Percentiles rank a stretch among this genome's conserved stretches.
phyloP scores from a whole-genome alignment of 2,113 vertebrate genomes.

The Festucalex cinctus region DNA sequence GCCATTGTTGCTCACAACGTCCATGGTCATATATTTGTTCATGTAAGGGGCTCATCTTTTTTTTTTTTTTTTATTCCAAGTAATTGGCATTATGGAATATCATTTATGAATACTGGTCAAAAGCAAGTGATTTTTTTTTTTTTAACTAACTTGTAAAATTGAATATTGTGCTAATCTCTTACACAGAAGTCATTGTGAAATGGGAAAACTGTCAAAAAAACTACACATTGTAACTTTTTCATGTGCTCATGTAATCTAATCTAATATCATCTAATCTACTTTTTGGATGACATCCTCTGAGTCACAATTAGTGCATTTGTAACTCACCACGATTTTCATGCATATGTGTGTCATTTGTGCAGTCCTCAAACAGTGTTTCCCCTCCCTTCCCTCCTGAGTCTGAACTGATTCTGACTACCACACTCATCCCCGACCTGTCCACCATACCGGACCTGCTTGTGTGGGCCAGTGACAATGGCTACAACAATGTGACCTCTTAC shows the following conservation, averaged over 20 bases:
- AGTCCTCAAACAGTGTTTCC: constrained; percentile 74
- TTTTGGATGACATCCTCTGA: not conserved
- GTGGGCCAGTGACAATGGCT: constrained; percentile 63
- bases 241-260: not conserved
- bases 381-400: constrained; percentile 61
- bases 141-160: no score
- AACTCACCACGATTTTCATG: not conserved
- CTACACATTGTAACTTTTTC: not conserved
- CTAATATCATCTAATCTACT: not conserved
- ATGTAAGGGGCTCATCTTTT: constrained; percentile 42
- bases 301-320: not conserved
- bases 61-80: not conserved
- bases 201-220: no score
- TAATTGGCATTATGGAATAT: no score
- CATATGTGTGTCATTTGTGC: not conserved
- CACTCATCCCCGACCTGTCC: constrained; percentile 52
- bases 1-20: constrained; percentile 60
- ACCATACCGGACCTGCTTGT: constrained; percentile 52
- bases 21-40: constrained; percentile 60
- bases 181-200: no score
- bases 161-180: no score
- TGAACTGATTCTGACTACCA: constrained; percentile 59
- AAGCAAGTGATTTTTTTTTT: no score
- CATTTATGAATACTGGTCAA: no score
- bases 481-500: constrained; percentile 68